Base-by-base conservation (phyloP, 2,113 vertebrate genomes). In the Phylloscopus whistleri region DNA sequence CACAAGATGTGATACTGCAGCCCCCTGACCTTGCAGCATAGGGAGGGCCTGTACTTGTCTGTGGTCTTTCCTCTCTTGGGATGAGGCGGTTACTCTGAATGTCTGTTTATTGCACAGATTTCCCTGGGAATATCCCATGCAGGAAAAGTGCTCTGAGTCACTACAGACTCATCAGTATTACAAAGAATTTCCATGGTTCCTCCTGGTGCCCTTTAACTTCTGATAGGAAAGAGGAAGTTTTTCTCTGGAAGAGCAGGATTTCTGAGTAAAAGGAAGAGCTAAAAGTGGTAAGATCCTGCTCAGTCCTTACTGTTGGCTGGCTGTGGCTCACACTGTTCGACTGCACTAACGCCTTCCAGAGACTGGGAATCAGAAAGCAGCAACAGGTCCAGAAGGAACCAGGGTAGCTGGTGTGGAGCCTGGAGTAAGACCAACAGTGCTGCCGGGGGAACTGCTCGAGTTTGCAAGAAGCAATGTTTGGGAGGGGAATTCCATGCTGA, bases 121-220 rank as follows among this genome's bases (percentile, higher is more conserved):
- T 82, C 9, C 10, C 26, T 92, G 75, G 78, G 59, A 95, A 66
- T 48, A 51, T 80, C 58, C 62, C 43, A 22, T 10, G 30, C 87
- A 90, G 84, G 84, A 76, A 95, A 63, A 73, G 78, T 62, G 35
- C 48, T 83, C 78, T 93, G 90, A 94, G 63, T 95, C 91, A 92
- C 23, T n/a, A 58, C 23, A 80, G 69, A 23, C 16, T n/a, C 21
- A n/a, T 67, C 52, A 78, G n/a, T 4, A 21, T 66, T 58, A 69
- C 41, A 30, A 53, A 90, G 46, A 83, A 52, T 90, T 96, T 90
- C 85, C 17, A 1, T 63, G 52, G 64, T n/a, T 80, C 59, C 35
- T 88, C 79, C 67, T 7, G 0, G 13, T 80, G 84, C 46, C 49
- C 19, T 70, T 95, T 59, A 35, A n/a, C 17, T 84, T 49, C 35